Evolutionary conservation across 2,888 invertebrate genomes (phyloP), one percentile per base, ranked within the genome.

Genomic region (Pardosa pseudoannulata): DNA sequence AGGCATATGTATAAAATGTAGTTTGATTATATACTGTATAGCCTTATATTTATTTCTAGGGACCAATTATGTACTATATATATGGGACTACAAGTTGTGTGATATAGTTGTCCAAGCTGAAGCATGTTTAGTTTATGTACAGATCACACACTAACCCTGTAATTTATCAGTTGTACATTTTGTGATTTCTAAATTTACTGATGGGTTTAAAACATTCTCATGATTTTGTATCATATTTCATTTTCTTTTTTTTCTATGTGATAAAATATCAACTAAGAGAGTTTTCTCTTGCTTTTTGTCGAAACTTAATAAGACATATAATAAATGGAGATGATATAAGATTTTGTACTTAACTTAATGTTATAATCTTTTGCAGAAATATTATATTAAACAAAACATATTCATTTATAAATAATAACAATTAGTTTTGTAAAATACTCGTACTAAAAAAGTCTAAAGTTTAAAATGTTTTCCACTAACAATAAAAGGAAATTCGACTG

Each of bases 41-140:
- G 75, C 70, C 76, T 76, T 71, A 23, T 65, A 76, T 71, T 76
- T 71, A 50, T 81, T 71, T 83, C 72, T 83, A 76, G 82, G 82
- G 82, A 83, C 82, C 82, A 83, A 83, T 71, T 76, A 83, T 83
- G 71, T 83, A 83, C 41, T 39, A 83, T 71, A 76, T n/a, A n/a
- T 76, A 71, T 71, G 75, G 62, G 28, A 82, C 62, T 76, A 65
- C 62, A 71, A 83, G 70, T 70, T 75, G 76, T 83, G 80, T 81
- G 82, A 83, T 83, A 81, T 81, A 76, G 71, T 83, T 76, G 76
- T 70, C 11, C 19, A 23, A 56, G 27, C 71, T 28, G 65, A 64
- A 76, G 65, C 71, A 65, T 71, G 65, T 62, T 32, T 72, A 36
- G 39, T 46, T 83, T 82, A 76, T 83, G 76, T 76, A 76, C 71